Evolutionary conservation across 2,888 invertebrate species (phyloP).

Genomic region (Hirtodrosophila duncani): DNA sequence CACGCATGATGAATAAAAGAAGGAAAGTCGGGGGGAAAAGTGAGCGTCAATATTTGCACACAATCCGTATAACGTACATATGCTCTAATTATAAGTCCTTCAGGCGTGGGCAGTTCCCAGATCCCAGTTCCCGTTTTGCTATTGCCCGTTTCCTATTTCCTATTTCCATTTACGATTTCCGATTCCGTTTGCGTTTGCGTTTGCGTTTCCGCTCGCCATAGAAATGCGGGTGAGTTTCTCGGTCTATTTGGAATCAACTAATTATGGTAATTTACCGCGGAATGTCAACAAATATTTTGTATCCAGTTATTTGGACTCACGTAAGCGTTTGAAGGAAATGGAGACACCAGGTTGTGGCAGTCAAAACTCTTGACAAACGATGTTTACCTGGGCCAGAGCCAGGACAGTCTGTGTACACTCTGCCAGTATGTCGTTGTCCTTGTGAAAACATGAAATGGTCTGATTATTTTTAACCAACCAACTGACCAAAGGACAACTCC

Average conservation of each 20-base stretch:
- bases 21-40: background rate
- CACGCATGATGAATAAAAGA: slow-evolving; percentile 16
- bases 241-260: slow-evolving; percentile 69
- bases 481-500: slow-evolving; percentile 19
- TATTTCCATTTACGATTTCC: no score
- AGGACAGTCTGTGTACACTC: slow-evolving; percentile 20
- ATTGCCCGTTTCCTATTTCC: no score
- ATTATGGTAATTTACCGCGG: slow-evolving; percentile 74
- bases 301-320: slow-evolving; percentile 44
- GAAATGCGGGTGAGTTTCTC: slow-evolving; percentile 52
- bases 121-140: slow-evolving; percentile 15
- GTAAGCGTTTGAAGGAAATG: slow-evolving; percentile 6
- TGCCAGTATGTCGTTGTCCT: slow-evolving; percentile 40
- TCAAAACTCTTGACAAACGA: slow-evolving; percentile 67
- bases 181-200: no score
- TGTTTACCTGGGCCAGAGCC: slow-evolving; percentile 57
- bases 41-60: slow-evolving; percentile 60
- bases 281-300: slow-evolving; percentile 76
- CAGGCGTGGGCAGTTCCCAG: slow-evolving; percentile 50
- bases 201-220: no score
- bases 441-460: slow-evolving; percentile 53
- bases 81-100: slow-evolving; percentile 74
- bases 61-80: slow-evolving; percentile 74
- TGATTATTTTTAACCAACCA: slow-evolving; percentile 64
- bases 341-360: slow-evolving; percentile 33